Conservation (phyloP, 2,888 invertebrate genomes). For the Phengaris arion region DNA sequence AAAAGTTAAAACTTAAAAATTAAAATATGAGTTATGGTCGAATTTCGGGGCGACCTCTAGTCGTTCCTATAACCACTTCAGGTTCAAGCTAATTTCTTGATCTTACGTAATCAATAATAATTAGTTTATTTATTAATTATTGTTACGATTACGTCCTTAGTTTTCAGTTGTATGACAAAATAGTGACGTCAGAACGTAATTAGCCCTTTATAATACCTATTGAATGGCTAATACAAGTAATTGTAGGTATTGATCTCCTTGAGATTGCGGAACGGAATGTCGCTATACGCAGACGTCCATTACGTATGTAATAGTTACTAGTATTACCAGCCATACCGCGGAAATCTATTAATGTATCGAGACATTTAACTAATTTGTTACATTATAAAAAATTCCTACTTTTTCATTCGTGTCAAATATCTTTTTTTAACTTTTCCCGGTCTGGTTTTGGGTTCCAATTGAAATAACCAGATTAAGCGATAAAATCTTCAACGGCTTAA, state of each 20-base stretch:
- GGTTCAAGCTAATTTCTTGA: not conserved
- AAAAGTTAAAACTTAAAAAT: no score
- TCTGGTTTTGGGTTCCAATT: not conserved
- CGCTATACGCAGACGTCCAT: slow-evolving; percentile 29
- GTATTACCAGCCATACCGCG: slow-evolving; percentile 14
- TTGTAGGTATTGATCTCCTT: slow-evolving; percentile 71
- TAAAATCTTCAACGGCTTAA: slow-evolving; percentile 3
- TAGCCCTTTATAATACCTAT: slow-evolving; percentile 41
- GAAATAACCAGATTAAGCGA: slow-evolving; percentile 5
- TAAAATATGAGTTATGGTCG: no score
- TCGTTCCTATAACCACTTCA: not conserved
- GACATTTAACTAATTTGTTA: slow-evolving; percentile 20
- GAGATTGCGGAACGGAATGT: slow-evolving; percentile 67
- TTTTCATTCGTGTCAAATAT: not conserved
- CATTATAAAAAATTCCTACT: not conserved
- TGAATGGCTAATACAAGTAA: slow-evolving; percentile 45
- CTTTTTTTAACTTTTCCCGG: not conserved
- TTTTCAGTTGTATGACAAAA: slow-evolving; percentile 28
- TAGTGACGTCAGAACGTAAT: slow-evolving; percentile 37
- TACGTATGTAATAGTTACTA: slow-evolving; percentile 18
- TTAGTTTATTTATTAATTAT: not conserved
- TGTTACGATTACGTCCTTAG: not conserved
- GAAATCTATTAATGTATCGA: slow-evolving; percentile 7
- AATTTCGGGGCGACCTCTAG: no score
- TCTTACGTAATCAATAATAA: slow-evolving; percentile 1